Evolutionary conservation across 2,113 vertebrate species (phyloP).

Genomic region (Phodopus roborovskii): DNA sequence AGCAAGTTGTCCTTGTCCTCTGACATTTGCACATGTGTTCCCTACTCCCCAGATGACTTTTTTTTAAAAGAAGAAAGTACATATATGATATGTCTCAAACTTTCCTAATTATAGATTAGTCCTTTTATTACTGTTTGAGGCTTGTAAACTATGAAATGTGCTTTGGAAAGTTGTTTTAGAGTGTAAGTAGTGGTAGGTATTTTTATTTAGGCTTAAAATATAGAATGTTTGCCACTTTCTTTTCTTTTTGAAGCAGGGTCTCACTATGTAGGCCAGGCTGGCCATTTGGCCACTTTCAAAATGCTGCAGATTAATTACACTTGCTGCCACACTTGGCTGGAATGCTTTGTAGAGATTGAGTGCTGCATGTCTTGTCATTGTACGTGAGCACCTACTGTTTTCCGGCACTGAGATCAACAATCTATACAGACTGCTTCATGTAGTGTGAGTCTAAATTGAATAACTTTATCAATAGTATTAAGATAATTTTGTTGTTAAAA

Average conservation of each 20-base stretch:
- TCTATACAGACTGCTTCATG: no score
- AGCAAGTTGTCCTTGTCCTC: neutral
- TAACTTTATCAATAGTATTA: no score
- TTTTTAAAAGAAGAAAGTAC: neutral
- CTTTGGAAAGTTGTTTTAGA: conserved; percentile 47
- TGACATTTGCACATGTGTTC: neutral
- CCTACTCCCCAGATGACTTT: neutral
- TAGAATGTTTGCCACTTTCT: neutral
- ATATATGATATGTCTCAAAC: neutral
- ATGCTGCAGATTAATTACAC: no score
- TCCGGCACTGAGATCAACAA: no score
- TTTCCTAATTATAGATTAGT: neutral
- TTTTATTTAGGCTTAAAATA: conserved; percentile 37
- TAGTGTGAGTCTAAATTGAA: no score
- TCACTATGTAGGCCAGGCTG: neutral
- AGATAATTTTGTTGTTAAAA: no score
- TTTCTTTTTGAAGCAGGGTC: neutral
- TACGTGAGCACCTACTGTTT: no score
- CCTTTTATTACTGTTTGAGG: conserved; percentile 3
- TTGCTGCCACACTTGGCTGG: no score
- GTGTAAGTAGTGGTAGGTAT: neutral
- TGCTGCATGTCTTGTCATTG: no score
- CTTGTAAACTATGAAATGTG: neutral
- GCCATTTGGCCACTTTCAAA: no score
- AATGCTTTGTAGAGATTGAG: no score